phyloP scores from a whole-genome alignment of 2,888 invertebrate genomes.

The Eupithecia tripunctaria region DNA sequence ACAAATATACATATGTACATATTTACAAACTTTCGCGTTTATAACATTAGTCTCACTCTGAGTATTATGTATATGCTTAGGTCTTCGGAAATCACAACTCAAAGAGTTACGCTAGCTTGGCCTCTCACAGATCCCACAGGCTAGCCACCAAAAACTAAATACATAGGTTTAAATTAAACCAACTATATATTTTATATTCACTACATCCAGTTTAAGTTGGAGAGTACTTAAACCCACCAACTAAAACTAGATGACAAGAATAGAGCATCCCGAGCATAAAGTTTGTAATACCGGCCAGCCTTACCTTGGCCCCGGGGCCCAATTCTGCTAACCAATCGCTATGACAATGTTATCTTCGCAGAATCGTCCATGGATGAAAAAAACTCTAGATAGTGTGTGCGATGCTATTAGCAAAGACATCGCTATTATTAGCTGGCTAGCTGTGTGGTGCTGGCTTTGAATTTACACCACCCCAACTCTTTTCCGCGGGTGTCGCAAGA shows the following conservation, averaged over 20 bases:
- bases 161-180: background rate
- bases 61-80: too few species aligned
- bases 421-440: too few species aligned
- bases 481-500: too few species aligned
- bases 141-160: background rate
- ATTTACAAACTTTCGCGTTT: too few species aligned
- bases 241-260: background rate
- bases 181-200: background rate
- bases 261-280: background rate
- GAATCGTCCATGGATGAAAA: background rate
- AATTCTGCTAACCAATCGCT: background rate
- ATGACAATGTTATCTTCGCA: background rate
- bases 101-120: too few species aligned
- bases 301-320: slow-evolving; percentile 26
- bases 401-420: background rate
- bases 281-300: background rate
- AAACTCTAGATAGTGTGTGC: background rate
- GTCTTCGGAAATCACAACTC: too few species aligned
- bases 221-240: background rate
- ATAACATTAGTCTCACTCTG: too few species aligned
- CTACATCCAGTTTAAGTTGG: background rate
- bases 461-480: too few species aligned
- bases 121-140: background rate
- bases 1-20: too few species aligned
- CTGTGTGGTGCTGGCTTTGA: too few species aligned